phyloP scores from a whole-genome alignment of 2,113 vertebrate species.

The Lethenteron reissneri region DNA sequence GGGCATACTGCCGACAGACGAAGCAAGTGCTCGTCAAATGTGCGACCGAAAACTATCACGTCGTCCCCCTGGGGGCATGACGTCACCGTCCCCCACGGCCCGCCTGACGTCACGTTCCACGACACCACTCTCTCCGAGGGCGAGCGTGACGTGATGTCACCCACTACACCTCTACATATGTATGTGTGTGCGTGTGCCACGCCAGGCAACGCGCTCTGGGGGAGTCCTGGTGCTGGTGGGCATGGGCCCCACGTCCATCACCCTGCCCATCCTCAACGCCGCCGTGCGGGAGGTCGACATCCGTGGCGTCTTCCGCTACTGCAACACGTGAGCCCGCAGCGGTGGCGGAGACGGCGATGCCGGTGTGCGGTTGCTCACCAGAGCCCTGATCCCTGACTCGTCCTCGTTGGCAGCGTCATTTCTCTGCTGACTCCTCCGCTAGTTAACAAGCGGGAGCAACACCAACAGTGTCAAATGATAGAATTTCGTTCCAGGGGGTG shows the following conservation, averaged over 20 bases:
- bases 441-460: background rate
- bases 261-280: conserved; percentile 41
- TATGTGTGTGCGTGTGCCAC: conserved; percentile 5
- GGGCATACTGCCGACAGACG: too few relatives aligned
- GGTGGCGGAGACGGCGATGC: background rate
- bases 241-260: conserved; percentile 41
- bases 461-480: background rate
- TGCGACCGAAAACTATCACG: too few relatives aligned
- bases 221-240: conserved; percentile 70
- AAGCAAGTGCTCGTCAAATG: too few relatives aligned
- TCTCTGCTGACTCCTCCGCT: background rate
- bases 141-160: background rate
- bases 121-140: too few relatives aligned
- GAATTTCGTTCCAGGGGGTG: background rate
- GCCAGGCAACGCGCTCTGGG: conserved; percentile 52
- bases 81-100: too few relatives aligned
- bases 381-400: background rate
- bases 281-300: conserved; percentile 62
- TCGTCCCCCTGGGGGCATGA: too few relatives aligned
- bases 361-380: background rate
- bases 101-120: too few relatives aligned
- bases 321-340: conserved; percentile 56
- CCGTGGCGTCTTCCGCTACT: conserved; percentile 74
- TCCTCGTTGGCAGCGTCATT: background rate
- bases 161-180: background rate